Evolutionary conservation across 2,888 invertebrate genomes (phyloP).

Genomic region (Acrobasis suavella): DNA sequence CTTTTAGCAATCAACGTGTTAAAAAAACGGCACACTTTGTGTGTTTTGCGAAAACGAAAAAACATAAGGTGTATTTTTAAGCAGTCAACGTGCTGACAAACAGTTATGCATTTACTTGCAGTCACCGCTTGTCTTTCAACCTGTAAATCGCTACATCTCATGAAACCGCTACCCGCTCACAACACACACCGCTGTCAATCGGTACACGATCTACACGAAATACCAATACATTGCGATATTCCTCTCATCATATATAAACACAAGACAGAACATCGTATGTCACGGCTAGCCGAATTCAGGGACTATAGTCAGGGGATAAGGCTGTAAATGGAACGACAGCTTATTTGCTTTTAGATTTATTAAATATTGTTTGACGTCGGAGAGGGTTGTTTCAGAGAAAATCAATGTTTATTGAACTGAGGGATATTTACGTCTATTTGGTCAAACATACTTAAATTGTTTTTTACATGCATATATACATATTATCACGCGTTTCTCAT

Average conservation of each 20-base stretch:
- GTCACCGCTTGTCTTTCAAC: neutral
- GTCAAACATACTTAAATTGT: neutral
- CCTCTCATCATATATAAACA: conserved; percentile 45
- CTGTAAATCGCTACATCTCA: conserved; percentile 7
- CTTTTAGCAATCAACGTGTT: no score
- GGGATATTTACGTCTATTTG: conserved; percentile 29
- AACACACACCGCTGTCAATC: conserved; percentile 34
- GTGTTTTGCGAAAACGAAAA: no score
- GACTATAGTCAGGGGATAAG: conserved; percentile 17
- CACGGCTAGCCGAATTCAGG: conserved; percentile 23
- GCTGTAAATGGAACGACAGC: conserved; percentile 11
- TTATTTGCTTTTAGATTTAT: conserved; percentile 16
- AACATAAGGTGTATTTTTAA: no score
- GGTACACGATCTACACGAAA: conserved; percentile 53
- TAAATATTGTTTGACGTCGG: conserved; percentile 12
- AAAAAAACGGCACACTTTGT: no score
- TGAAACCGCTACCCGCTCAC: conserved; percentile 36
- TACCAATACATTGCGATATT: conserved; percentile 64
- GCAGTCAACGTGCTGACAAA: no score
- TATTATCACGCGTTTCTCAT: no score
- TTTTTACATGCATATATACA: neutral
- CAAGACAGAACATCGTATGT: conserved; percentile 27
- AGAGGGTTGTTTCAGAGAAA: conserved; percentile 16
- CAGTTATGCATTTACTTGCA: neutral
- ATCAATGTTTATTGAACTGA: conserved; percentile 15